Evolutionary conservation across 2,888 invertebrate genomes (phyloP), one percentile per base, ranked within the genome.

Genomic region (Eristalinus aeneus): DNA sequence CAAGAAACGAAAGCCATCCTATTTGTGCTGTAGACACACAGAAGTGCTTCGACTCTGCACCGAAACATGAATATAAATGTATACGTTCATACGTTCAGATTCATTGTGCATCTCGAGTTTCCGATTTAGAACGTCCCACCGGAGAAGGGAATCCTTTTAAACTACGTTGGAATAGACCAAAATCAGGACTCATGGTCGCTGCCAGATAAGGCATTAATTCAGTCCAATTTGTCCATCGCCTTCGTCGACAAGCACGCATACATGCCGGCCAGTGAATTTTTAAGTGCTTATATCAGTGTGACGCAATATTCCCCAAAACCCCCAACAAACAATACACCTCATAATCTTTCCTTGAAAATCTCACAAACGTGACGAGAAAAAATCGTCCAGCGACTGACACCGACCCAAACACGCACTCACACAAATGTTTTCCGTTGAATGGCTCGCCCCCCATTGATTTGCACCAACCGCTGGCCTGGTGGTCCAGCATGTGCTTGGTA

Each of bases 291-390:
- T 79, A 79, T 79, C 71, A 79, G n/a, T 71, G 69, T 61, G 69
- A 79, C 71, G 83, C 79, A 75, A 75, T 54, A 46, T 64, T 23
- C 79, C 65, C 71, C 58, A 64, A 39, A 58, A 80, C 27, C 67
- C 85, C 67, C 53, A 16, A 67, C 75, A 80, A 85, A 85, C 85
- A 85, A 85, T 76, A 64, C 72, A 72, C 80, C 80, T 80, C 72
- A 85, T 84, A 76, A 85, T 85, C 76, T 85, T 85, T 72, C 80
- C 76, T 81, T 76, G 72, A 72, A 85, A 84, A 81, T 85, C 85
- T 85, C 80, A 72, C 67, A 84, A 75, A 84, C 84, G 84, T 84
- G 84, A 79, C 74, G 75, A 79, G 74, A 79, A 69, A 74, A 39
- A 39, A 46, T 16, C 27, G 32, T 27, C 22, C 46, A 60, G 39